Evolutionary conservation across 2,113 vertebrate genomes (phyloP).

Genomic region (Barnardius zonarius): DNA sequence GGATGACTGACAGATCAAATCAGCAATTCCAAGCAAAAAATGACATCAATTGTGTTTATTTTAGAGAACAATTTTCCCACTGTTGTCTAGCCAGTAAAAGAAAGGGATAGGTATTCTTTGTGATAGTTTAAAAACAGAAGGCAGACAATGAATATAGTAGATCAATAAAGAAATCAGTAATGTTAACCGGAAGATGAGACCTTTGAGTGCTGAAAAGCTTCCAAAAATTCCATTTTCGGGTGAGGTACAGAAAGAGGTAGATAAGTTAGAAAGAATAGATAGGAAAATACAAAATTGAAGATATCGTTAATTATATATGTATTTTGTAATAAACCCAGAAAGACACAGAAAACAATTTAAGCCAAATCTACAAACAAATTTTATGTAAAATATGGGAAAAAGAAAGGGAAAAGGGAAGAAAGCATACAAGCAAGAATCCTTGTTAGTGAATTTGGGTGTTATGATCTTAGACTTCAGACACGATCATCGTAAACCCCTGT

Average conservation of each 20-base stretch:
- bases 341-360: not conserved
- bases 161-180: constrained; percentile 46
- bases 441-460: not conserved
- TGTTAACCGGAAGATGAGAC: not conserved
- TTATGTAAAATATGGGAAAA: not conserved
- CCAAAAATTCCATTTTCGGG: not conserved
- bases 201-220: not conserved
- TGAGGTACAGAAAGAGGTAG: not conserved
- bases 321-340: not conserved
- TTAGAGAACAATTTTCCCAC: constrained; percentile 16
- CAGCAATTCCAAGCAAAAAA: constrained; percentile 15
- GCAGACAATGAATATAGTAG: not conserved
- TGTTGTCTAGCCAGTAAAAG: constrained; percentile 26
- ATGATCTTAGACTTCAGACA: not conserved
- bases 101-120: not conserved
- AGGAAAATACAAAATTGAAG: not conserved
- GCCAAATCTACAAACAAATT: not conserved
- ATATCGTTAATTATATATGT: not conserved
- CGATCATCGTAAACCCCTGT: not conserved
- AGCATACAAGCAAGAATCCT: not conserved
- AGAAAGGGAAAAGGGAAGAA: not conserved
- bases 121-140: constrained; percentile 22
- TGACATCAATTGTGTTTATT: not conserved
- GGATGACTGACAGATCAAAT: constrained; percentile 29
- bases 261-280: not conserved